A percentile compares a stretch with the other conserved stretches of the same genome.
Conservation (phyloP, 2,113 vertebrate species). For the Acrocephalus arundinaceus region DNA sequence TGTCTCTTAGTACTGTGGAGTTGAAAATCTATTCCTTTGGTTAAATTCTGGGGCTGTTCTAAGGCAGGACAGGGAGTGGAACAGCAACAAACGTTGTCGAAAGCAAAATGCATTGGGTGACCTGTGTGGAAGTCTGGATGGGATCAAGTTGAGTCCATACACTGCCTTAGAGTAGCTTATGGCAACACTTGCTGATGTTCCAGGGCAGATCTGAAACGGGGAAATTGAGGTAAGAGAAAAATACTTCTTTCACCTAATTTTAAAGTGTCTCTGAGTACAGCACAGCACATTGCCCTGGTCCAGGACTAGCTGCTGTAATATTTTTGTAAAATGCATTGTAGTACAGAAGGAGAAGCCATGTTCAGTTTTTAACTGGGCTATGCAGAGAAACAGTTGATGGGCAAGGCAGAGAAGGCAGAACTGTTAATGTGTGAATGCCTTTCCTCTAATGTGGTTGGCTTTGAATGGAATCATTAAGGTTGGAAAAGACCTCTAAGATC, state of each 20-base stretch:
- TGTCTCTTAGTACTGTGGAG: neutral
- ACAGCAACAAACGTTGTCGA: neutral
- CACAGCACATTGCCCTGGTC: neutral
- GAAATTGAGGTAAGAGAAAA: neutral
- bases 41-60: neutral
- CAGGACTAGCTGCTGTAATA: neutral
- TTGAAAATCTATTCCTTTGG: neutral
- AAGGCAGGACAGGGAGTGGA: neutral
- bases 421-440: neutral
- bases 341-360: neutral
- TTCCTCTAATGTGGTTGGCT: neutral
- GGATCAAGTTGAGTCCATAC: neutral
- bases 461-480: neutral
- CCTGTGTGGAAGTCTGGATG: neutral
- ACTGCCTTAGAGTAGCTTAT: neutral
- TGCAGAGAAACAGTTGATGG: neutral
- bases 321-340: neutral
- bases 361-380: neutral
- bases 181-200: neutral
- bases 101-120: accelerated
- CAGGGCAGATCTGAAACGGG: neutral
- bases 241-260: neutral
- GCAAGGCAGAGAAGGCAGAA: neutral
- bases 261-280: neutral
- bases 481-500: neutral